Conservation (phyloP, 2,113 vertebrate species). For the Gymnarchus niloticus region DNA sequence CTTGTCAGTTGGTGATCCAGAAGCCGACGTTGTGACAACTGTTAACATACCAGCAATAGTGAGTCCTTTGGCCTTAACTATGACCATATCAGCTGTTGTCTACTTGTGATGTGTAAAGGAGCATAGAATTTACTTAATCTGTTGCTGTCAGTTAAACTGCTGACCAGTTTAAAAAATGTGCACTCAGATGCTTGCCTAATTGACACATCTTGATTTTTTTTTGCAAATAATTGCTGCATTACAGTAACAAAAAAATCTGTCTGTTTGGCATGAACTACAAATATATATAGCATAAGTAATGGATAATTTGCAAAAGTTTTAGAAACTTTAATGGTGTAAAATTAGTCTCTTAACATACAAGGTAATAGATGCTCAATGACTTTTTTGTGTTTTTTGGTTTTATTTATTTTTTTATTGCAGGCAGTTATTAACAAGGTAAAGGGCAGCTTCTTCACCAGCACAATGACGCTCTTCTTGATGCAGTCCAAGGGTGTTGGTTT, state of each 20-base stretch:
- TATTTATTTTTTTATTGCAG: conserved; percentile 50
- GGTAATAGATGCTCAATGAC: background rate
- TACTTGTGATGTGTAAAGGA: background rate
- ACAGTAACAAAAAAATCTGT: background rate
- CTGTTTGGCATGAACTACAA: background rate
- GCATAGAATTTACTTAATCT: background rate
- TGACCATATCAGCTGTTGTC: background rate
- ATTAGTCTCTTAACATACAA: background rate
- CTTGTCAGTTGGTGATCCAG: conserved; percentile 79
- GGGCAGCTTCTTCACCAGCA: conserved; percentile 32
- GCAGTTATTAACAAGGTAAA: conserved; percentile 69
- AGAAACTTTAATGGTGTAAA: background rate
- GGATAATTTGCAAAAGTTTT: background rate
- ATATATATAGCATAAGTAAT: background rate
- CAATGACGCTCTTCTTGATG: conserved; percentile 43
- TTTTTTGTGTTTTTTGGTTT: background rate
- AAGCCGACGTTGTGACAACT: conserved; percentile 73
- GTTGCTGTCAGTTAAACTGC: background rate
- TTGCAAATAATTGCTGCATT: background rate
- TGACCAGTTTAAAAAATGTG: background rate
- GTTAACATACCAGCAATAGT: conserved; percentile 89
- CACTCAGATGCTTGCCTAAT: background rate
- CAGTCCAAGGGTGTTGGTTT: conserved; percentile 31
- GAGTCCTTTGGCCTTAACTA: conserved; percentile 50
- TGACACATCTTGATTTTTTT: background rate